Base-by-base conservation (phyloP, 2,113 vertebrate genomes). In the Axis porcinus region DNA sequence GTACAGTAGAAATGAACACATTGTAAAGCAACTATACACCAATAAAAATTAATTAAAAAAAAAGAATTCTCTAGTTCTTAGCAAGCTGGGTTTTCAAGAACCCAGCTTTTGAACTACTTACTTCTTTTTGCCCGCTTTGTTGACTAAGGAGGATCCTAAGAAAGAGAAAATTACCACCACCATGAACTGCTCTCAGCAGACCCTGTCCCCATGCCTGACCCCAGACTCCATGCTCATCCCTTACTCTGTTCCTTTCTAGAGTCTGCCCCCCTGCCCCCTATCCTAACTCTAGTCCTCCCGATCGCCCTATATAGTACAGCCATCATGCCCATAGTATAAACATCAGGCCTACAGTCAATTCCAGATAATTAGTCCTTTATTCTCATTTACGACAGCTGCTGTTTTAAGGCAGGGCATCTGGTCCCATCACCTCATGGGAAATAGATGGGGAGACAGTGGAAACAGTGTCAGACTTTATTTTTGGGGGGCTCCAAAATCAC, bases 261-360 rank as follows among this genome's bases (percentile, higher is more conserved):
- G 15, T 40, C 50, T 55, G 27, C 9, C 43, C 25, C n/a, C 23
- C 84, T 15, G 27, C 70, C 45, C 43, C 57, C 36, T 2, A 5
- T 30, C 36, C 11, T 78, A 47, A 17, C 47, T 43, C 43, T 43
- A 12, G 15, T 21, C n/a, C 13, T 58, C 45, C 6, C 47, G 36
- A 25, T 36, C 0, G 0, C 60, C 33, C 52, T 19, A 2, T 13
- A n/a, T 1, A 13, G 40, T 30, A 47, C 13, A 64, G 4, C 74
- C 16, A 0, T 23, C 47, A 52, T 2, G 3, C 14, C n/a, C n/a
- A 28, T 1, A 11, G 40, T n/a, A 43, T 11, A 58, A 10, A 64
- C 16, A 0, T 23, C 47, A 45, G 2, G 6, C 14, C 40, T 23
- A 33, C 0, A 1, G 27, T 23, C 4, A 1, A 11, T 2, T 8